These are phyloP conservation scores for Microplitis mediator DNA, from an alignment of 1,140 invertebrate genomes.

Conservation along the genomic window DNA sequence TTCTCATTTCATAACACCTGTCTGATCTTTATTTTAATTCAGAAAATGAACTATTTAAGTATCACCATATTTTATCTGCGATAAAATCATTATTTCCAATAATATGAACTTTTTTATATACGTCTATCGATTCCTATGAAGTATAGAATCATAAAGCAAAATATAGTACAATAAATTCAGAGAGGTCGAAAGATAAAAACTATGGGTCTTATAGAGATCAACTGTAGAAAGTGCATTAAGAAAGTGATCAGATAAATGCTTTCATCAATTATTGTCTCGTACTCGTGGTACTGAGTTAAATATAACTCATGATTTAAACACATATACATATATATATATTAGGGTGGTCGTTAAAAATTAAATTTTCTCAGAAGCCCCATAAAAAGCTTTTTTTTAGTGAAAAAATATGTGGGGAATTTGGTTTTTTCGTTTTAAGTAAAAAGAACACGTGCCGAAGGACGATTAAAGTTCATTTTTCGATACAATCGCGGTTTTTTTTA, in stretches of 20 bases:
- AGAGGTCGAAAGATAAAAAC: conserved; percentile 11
- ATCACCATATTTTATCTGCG: background rate
- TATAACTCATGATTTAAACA: too few species aligned
- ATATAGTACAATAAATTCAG: background rate
- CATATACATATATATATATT: background rate
- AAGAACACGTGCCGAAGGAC: too few species aligned
- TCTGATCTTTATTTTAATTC: conserved; percentile 5
- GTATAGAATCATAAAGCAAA: too few species aligned
- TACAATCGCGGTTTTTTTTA: too few species aligned
- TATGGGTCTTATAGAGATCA: conserved; percentile 21
- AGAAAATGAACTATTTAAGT: background rate
- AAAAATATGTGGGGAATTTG: too few species aligned
- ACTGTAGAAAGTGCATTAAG: conserved; percentile 40
- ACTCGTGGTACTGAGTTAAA: background rate
- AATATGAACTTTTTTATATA: background rate
- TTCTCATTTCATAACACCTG: conserved; percentile 47
- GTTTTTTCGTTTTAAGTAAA: too few species aligned
- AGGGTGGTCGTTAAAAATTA: too few species aligned
- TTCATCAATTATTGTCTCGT: conserved; percentile 34
- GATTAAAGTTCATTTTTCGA: too few species aligned
- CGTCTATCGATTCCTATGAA: background rate
- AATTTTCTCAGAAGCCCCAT: too few species aligned
- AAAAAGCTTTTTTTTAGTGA: too few species aligned
- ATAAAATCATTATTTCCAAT: background rate
- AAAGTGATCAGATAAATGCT: conserved; percentile 38